Percentiles rank a stretch among this genome's conserved stretches.
Evolutionary conservation across 2,888 invertebrate species (phyloP).

Genomic region (Ochlodes sylvanus): DNA sequence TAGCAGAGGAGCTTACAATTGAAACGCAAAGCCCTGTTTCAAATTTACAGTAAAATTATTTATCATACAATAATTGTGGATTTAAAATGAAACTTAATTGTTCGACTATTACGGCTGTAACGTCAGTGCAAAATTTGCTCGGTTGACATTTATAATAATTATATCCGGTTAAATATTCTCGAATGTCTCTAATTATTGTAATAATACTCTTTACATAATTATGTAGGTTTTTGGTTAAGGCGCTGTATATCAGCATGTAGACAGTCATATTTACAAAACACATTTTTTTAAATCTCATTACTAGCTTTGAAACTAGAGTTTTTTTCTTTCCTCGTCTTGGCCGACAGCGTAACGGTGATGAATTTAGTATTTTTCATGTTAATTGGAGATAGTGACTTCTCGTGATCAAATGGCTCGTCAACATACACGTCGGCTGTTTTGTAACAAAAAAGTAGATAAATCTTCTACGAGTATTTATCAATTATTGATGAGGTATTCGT

Average conservation of each 20-base stretch:
- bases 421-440: too few relatives aligned
- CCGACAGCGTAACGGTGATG: too few relatives aligned
- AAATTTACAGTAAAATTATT: constrained; percentile 2
- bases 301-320: too few relatives aligned
- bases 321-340: too few relatives aligned
- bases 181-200: constrained; percentile 8
- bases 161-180: constrained; percentile 10
- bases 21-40: neutral
- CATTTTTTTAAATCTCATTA: too few relatives aligned
- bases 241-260: neutral
- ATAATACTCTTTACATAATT: constrained; percentile 18
- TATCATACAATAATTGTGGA: neutral
- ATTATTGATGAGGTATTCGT: too few relatives aligned
- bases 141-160: constrained; percentile 1
- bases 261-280: neutral
- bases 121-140: constrained; percentile 5
- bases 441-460: too few relatives aligned
- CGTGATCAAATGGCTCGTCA: too few relatives aligned
- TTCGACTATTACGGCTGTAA: constrained; percentile 14
- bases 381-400: too few relatives aligned
- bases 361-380: too few relatives aligned
- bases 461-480: too few relatives aligned
- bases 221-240: constrained; percentile 14
- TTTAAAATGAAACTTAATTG: constrained; percentile 6
- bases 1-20: neutral